Base-by-base conservation (phyloP, 1,140 invertebrate genomes). In the Rhyzopertha dominica region DNA sequence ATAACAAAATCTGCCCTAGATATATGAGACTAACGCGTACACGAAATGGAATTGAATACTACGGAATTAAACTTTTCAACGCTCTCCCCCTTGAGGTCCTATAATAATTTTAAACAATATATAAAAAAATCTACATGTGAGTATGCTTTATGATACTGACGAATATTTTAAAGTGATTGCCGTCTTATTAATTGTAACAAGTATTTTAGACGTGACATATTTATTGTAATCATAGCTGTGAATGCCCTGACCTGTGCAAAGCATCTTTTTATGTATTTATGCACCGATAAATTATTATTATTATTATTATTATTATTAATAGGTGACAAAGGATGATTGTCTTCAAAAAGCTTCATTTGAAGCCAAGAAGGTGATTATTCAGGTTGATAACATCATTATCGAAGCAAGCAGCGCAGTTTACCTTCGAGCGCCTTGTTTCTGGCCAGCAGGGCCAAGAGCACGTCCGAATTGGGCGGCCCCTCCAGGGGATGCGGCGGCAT, bases 361-460 rank as follows among this genome's bases (percentile, higher is more conserved):
- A 29, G 39, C 16, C 8, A 18, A 9, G 14, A 7, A 17, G 14
- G 29, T 42, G 14, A 22, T 18, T 37, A 43, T 32, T 5, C 16
- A n/a, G 5, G 30, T 14, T 32, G 5, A 9, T 13, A 32, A 14
- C 9, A 32, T 5, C 8, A 9, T n/a, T 9, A 32, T 32, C 14
- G 13, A 32, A 5, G 16, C 9, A 32, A 32, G 9, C 5, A 7
- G 12, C 0, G 26, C 25, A 2, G 29, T 51, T 48, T 74, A 91
- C 89, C 88, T 88, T 91, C 87, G 7, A 91, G 73, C 48, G 82
- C 82, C 68, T 90, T 89, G 69, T 91, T 92, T 60, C 87, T 80
- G 12, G 87, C 85, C 26, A 91, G 74, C 16, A 91, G 74, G 1
- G 87, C 87, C 3, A 89, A 71, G 18, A 91, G 73, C 32, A 90